Base-by-base conservation (phyloP, 2,797 vertebrate species). In the Halcyon badia region DNA sequence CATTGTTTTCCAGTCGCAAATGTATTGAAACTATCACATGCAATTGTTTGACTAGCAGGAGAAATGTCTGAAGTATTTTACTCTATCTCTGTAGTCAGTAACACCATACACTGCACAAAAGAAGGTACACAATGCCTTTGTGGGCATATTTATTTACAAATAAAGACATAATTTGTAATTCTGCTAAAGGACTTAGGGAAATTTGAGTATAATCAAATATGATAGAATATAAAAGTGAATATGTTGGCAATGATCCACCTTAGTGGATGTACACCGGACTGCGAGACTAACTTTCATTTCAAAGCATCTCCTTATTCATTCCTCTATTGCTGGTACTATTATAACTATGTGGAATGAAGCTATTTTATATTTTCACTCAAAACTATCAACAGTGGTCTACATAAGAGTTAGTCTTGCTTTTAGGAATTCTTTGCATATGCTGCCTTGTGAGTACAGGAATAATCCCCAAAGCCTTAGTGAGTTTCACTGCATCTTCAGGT, bases 91-190 rank as follows among this genome's bases (percentile, higher is more conserved):
- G 57, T 56, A 94, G 70, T 83, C 42, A 58, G 70, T 76, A 91
- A 61, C 78, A 44, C 19, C 11, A 60, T 39, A 92, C 9, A 21
- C 30, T 49, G 57, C 49, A 69, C 46, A 83, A 11, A 91, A 91
- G 58, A 92, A 89, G 26, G 60, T 83, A 83, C 52, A 88, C 57
- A 88, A 62, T 89, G 69, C 68, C 75, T 94, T 94, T 91, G 61
- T 88, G 71, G 64, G 39, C 18, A 81, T 95, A 93, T 93, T 85
- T 89, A 51, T 89, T 97, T 94, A 69, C 78, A 83, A 93, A 96
- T 85, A 94, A 94, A 92, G 91, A 49, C 28, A 90, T 83, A 85
- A 95, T 95, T 83, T 96, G 65, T 82, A 95, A 94, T 92, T 95
- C 94, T 95, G 37, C 58, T 91, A 73, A 94, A 93, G 41, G 42